Base-by-base conservation (phyloP, 2,113 vertebrate species). In the Mesembrinibis cayennensis region DNA sequence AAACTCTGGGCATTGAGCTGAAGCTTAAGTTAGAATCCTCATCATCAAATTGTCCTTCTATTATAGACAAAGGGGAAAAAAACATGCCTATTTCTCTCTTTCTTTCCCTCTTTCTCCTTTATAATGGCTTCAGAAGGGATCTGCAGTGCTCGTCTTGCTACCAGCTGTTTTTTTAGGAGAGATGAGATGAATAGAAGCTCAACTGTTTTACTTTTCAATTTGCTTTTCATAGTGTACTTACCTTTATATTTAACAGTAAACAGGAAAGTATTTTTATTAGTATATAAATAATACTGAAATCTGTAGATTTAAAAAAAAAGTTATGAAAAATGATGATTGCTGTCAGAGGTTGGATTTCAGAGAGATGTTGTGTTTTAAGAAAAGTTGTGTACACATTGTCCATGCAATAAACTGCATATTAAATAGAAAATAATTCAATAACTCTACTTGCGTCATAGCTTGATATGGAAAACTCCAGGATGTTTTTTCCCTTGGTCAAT, bases 51-150 rank as follows among this genome's bases (percentile, higher is more conserved):
- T 58, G 11, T 63, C 27, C 23, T 93, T 79, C 56, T 74, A 19
- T 21, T 81, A 12, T 2, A 80, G 56, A 61, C 15, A 92, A 77
- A 62, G 18, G 25, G n/a, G 13, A 16, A 9, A 70, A 42, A 61
- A 52, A 0, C 0, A 13, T 15, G 25, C 5, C 0, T 21, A 0
- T 29, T 5, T 73, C 11, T 58, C 3, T 77, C 21, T 81, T 27
- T 67, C 10, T 66, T 71, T 61, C n/a, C 7, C 16, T 58, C 9
- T 50, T 2, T 71, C 9, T 67, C 26, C 27, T 45, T 55, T 61
- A 11, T 3, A 3, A 6, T 72, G n/a, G 25, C 6, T 67, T 85
- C 25, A 45, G 38, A 85, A 16, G 2, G 10, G 34, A 25, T 34
- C 25, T 63, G 7, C n/a, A 62, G 7, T 13, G 9, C 42, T 62